These are phyloP conservation scores for Drosophila siamana DNA, from an alignment of 2,888 invertebrate species.

Conservation along the genomic window DNA sequence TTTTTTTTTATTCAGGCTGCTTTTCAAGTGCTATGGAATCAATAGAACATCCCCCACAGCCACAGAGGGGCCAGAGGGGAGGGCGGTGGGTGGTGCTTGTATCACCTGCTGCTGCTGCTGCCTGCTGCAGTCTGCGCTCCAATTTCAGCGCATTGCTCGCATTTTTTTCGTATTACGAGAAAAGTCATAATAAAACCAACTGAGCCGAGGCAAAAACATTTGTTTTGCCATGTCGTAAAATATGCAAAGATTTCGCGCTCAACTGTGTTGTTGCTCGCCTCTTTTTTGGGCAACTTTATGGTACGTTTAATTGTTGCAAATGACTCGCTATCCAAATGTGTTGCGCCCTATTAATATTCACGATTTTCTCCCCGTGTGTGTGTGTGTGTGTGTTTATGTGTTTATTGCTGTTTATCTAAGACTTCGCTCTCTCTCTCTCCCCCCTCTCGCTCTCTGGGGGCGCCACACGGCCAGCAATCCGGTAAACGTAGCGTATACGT, in stretches of 20 bases:
- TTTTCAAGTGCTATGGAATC: slow-evolving; percentile 60
- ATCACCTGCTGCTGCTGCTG: slow-evolving; percentile 58
- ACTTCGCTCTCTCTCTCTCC: slow-evolving; percentile 36
- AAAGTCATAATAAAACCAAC: slow-evolving; percentile 74
- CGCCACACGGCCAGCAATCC: slow-evolving; percentile 56
- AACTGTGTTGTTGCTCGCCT: slow-evolving; percentile 9
- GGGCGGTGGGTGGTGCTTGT: neutral
- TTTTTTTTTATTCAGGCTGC: no score
- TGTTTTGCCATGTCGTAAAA: slow-evolving; percentile 80
- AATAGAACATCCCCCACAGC: slow-evolving; percentile 40
- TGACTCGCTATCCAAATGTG: slow-evolving; percentile 65
- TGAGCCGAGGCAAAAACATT: slow-evolving; percentile 73
- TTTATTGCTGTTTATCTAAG: slow-evolving; percentile 74
- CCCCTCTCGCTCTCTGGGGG: no score
- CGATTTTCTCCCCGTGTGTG: slow-evolving; percentile 26
- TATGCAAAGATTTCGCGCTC: slow-evolving; percentile 62
- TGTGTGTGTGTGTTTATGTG: no score
- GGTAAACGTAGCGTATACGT: slow-evolving; percentile 1
- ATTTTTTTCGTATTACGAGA: slow-evolving; percentile 74
- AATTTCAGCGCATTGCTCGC: slow-evolving; percentile 73
- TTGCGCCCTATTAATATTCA: slow-evolving; percentile 70
- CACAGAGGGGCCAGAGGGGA: neutral
- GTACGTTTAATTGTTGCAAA: slow-evolving; percentile 74
- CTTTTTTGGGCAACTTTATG: slow-evolving; percentile 73
- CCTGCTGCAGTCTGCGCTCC: slow-evolving; percentile 66